phyloP scores from a whole-genome alignment of 1,140 invertebrate species.

The Diorhabda carinulata region DNA sequence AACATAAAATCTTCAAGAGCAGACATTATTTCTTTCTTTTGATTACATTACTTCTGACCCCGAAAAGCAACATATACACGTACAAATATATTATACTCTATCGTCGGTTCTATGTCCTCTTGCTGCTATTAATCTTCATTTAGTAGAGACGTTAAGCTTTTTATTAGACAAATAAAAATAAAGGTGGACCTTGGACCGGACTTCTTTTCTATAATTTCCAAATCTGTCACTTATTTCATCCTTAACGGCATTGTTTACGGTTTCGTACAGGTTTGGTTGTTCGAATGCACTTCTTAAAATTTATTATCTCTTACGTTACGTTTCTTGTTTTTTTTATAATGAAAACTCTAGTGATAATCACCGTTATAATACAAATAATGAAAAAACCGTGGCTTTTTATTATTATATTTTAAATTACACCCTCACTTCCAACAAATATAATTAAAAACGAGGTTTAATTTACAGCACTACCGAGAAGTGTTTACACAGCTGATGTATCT shows the following conservation, averaged over 20 bases:
- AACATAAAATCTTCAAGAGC: not conserved
- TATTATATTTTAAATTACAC: too few relatives aligned
- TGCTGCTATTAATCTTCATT: constrained; percentile 11
- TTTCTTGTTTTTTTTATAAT: too few relatives aligned
- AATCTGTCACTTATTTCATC: constrained; percentile 21
- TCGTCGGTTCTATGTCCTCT: not conserved
- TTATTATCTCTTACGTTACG: not conserved
- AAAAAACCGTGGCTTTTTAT: too few relatives aligned
- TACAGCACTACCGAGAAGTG: too few relatives aligned
- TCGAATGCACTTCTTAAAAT: constrained; percentile 2
- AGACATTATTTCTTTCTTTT: not conserved
- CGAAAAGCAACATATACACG: not conserved
- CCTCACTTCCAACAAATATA: too few relatives aligned
- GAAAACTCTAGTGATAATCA: too few relatives aligned
- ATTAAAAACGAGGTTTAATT: too few relatives aligned
- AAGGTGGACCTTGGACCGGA: constrained; percentile 14
- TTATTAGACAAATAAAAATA: constrained; percentile 16
- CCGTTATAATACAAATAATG: too few relatives aligned
- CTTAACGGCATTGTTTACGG: constrained; percentile 22
- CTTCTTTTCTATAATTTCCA: constrained; percentile 20
- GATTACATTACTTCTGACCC: not conserved
- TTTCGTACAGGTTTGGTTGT: not conserved
- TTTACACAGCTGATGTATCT: too few relatives aligned
- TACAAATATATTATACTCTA: constrained; percentile 5
- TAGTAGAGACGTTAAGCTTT: constrained; percentile 11